Evolutionary conservation across 2,888 invertebrate genomes (phyloP).

Genomic region (Alsophila aescularia): DNA sequence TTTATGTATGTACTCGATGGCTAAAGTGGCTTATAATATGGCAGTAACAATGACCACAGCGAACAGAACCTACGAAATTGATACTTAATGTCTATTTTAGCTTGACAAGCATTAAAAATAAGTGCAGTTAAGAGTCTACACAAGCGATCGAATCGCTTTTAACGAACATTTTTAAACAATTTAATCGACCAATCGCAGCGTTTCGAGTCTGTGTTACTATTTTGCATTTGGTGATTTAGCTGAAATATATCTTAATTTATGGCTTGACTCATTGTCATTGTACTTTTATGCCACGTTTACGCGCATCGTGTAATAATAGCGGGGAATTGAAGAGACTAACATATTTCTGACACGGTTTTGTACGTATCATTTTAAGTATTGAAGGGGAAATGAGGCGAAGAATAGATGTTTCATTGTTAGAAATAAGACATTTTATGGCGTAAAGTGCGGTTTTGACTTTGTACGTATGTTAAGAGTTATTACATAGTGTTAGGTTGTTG

Average conservation of each 20-base stretch:
- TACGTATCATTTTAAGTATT: constrained; percentile 20
- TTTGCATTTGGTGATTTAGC: no score
- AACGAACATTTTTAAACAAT: no score
- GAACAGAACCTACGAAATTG: not conserved
- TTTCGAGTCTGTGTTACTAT: no score
- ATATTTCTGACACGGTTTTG: constrained; percentile 13
- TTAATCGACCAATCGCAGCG: no score
- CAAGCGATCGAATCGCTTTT: no score
- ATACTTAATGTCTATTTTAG: not conserved
- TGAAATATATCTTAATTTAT: no score
- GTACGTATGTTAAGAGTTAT: not conserved
- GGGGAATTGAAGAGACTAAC: constrained; percentile 4
- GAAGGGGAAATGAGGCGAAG: not conserved
- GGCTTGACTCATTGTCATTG: no score
- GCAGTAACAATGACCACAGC: not conserved
- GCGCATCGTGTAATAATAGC: not conserved
- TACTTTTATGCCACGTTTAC: not conserved
- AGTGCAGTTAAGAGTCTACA: no score
- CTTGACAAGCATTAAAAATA: not conserved
- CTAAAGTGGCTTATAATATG: not conserved
- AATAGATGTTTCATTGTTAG: constrained; percentile 3
- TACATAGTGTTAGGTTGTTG: constrained; percentile 2
- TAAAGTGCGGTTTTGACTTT: not conserved
- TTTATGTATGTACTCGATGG: constrained; percentile 1
- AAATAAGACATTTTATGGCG: not conserved